Evolutionary conservation across 1,140 invertebrate genomes (phyloP).

Genomic region (Thalassaphorura encarpata): DNA sequence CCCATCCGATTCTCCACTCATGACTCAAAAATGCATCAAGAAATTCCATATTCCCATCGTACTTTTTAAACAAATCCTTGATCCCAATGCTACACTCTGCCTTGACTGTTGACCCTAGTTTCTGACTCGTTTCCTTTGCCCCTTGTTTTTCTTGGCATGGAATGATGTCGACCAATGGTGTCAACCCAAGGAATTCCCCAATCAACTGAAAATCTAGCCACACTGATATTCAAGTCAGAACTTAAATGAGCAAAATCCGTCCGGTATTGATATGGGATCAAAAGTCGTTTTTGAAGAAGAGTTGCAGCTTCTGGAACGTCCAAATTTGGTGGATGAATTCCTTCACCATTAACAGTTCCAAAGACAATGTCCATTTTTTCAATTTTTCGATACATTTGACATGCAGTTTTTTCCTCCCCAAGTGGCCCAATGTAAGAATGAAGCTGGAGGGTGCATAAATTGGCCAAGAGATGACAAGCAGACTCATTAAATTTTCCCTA

Average conservation of each 20-base stretch:
- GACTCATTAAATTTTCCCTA: conserved; percentile 41
- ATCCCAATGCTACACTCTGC: conserved; percentile 16
- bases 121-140: conserved; percentile 30
- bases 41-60: conserved; percentile 20
- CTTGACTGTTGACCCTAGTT: conserved; percentile 34
- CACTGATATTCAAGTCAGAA: conserved; percentile 34
- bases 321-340: conserved; percentile 45
- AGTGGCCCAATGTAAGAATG: conserved; percentile 39
- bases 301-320: conserved; percentile 43
- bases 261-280: conserved; percentile 45
- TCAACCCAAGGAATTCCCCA: conserved; percentile 38
- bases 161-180: conserved; percentile 29
- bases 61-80: conserved; percentile 19
- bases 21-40: conserved; percentile 25
- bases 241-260: conserved; percentile 35
- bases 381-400: conserved; percentile 42
- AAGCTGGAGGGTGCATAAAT: conserved; percentile 55
- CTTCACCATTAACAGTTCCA: conserved; percentile 35
- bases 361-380: too few relatives aligned
- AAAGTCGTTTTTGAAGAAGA: conserved; percentile 40
- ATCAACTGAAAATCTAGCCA: conserved; percentile 35
- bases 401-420: conserved; percentile 42
- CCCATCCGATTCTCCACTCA: not conserved
- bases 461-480: conserved; percentile 57
- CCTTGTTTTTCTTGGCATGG: conserved; percentile 15